Evolutionary conservation across 2,113 vertebrate species (phyloP).

Genomic region (Silurus asotus): DNA sequence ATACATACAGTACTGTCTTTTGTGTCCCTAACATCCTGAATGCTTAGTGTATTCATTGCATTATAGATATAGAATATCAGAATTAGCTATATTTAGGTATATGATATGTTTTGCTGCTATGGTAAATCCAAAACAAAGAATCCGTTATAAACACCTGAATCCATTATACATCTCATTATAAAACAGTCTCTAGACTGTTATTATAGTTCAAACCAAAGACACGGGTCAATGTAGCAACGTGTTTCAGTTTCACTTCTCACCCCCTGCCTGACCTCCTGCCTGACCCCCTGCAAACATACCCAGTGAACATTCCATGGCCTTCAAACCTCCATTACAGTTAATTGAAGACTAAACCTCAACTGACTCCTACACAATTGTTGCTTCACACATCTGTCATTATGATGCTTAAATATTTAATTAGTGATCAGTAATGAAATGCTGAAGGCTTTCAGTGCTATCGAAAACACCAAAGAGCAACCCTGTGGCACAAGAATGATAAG

Average conservation of each 20-base stretch:
- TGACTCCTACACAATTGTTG: background rate
- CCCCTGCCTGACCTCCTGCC: slow-evolving; percentile 18
- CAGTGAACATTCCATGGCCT: background rate
- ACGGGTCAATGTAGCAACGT: background rate
- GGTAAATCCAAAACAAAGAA: background rate
- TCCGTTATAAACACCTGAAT: background rate
- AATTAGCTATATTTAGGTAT: background rate
- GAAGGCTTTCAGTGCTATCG: background rate
- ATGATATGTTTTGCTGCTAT: background rate
- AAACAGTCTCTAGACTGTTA: no score
- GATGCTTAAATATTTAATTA: slow-evolving; percentile 32
- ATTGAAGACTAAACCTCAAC: slow-evolving; percentile 15
- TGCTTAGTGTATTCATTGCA: background rate
- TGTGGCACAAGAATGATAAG: background rate
- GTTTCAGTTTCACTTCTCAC: background rate
- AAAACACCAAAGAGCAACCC: background rate
- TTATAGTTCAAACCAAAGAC: slow-evolving; percentile 8
- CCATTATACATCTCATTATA: background rate
- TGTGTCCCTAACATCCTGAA: background rate
- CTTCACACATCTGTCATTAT: slow-evolving; percentile 21
- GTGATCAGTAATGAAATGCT: slow-evolving; percentile 6
- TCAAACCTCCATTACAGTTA: slow-evolving; percentile 15
- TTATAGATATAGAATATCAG: background rate
- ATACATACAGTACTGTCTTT: background rate
- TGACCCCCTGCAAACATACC: slow-evolving; percentile 12